Evolutionary conservation across 2,797 vertebrate genomes (phyloP).

Genomic region (Emys orbicularis): DNA sequence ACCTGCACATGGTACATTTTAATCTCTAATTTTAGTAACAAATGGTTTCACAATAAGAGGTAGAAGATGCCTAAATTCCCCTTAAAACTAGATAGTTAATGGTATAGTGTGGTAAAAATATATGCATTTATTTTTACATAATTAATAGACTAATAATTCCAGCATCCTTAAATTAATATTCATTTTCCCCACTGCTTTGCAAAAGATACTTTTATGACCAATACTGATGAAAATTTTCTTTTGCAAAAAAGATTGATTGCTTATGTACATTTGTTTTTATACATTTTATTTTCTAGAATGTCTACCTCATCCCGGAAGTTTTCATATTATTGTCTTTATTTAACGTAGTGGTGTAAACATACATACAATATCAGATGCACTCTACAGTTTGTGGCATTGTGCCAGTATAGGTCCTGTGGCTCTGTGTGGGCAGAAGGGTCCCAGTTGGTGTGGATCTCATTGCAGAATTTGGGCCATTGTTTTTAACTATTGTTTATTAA

Average conservation of each 20-base stretch:
- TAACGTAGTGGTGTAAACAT: neutral
- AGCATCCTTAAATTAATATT: constrained; percentile 36
- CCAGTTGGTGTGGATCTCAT: neutral
- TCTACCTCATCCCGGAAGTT: neutral
- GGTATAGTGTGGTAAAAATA: constrained; percentile 51
- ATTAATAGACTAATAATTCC: constrained; percentile 36
- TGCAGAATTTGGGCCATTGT: neutral
- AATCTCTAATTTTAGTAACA: constrained; percentile 64
- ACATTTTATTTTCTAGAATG: neutral
- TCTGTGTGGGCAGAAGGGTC: neutral
- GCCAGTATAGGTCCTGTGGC: neutral
- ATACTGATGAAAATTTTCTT: constrained; percentile 24
- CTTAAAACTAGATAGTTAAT: constrained; percentile 48
- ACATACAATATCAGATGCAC: neutral
- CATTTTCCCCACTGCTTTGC: constrained; percentile 35
- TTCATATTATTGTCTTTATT: neutral
- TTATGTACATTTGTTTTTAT: neutral
- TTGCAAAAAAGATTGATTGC: constrained; percentile 33
- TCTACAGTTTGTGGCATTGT: neutral
- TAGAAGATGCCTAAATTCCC: constrained; percentile 61
- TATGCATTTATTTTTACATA: constrained; percentile 18
- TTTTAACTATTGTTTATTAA: constrained; percentile 5
- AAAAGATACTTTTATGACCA: constrained; percentile 49
- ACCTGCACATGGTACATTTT: constrained; percentile 73
- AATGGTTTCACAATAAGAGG: constrained; percentile 57